These are phyloP conservation scores for Lepidonotus clava DNA, from an alignment of 2,888 invertebrate species.

Conservation along the genomic window DNA sequence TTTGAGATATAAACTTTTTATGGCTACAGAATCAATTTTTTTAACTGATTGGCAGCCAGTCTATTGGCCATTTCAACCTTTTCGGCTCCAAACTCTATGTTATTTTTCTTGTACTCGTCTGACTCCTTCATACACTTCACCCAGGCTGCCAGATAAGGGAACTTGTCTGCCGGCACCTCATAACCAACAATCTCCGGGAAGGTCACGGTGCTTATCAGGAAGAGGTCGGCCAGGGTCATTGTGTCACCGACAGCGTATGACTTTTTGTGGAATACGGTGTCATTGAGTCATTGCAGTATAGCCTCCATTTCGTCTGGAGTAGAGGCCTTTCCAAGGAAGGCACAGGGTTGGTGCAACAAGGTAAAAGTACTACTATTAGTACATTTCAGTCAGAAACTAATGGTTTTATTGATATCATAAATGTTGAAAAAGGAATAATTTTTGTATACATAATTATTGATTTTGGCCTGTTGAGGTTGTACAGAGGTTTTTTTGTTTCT, in stretches of 20 bases:
- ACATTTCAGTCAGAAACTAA: no score
- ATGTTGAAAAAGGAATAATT: no score
- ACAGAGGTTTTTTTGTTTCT: no score
- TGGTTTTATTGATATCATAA: no score
- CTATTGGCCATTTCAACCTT: no score
- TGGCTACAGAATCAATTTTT: no score
- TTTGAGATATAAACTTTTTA: no score
- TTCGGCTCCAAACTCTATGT: neutral
- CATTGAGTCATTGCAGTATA: neutral
- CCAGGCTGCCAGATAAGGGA: constrained; percentile 35
- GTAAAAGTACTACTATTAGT: no score
- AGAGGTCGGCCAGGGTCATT: constrained; percentile 89
- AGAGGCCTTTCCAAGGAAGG: neutral
- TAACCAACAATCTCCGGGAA: constrained; percentile 83
- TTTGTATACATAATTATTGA: no score
- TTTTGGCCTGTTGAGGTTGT: no score
- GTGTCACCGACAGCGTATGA: constrained; percentile 87
- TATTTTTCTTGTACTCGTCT: neutral
- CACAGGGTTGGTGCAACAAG: neutral
- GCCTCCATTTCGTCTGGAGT: constrained; percentile 20
- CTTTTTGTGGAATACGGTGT: no score
- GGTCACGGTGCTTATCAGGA: constrained; percentile 86
- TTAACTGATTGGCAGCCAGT: no score
- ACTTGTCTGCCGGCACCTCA: constrained; percentile 46
- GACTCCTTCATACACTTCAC: constrained; percentile 14